Conservation (phyloP, 1,140 invertebrate genomes). For the Danaus plexippus region DNA sequence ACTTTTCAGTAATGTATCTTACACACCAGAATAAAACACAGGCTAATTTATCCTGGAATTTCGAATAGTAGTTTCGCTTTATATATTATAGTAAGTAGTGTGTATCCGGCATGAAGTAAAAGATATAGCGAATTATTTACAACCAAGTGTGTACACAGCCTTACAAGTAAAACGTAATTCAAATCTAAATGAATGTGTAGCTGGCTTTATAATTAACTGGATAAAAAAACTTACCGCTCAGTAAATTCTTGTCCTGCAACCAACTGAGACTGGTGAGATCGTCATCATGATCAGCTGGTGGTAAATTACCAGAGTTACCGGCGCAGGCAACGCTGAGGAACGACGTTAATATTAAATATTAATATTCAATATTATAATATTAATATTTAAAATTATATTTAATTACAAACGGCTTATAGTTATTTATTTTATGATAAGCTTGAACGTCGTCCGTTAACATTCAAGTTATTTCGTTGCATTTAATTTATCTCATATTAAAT, state of each 20-base stretch:
- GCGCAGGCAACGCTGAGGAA: slow-evolving; percentile 49
- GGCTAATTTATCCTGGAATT: too few species aligned
- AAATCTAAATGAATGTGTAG: too few species aligned
- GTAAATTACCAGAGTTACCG: slow-evolving; percentile 57
- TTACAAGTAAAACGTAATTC: too few species aligned
- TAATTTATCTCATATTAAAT: too few species aligned
- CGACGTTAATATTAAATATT: slow-evolving; percentile 7
- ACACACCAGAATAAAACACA: too few species aligned
- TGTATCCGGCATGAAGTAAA: too few species aligned
- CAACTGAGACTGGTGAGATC: slow-evolving; percentile 92
- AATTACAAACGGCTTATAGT: not conserved
- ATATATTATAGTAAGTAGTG: too few species aligned
- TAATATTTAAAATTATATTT: slow-evolving; percentile 4
- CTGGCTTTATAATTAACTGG: not conserved
- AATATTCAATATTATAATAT: slow-evolving; percentile 7
- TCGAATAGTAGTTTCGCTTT: too few species aligned
- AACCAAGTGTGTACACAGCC: too few species aligned
- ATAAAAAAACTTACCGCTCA: slow-evolving; percentile 77
- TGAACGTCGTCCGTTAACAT: not conserved
- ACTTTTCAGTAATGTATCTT: too few species aligned
- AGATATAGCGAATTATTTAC: too few species aligned
- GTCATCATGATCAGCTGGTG: slow-evolving; percentile 76
- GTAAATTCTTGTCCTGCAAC: slow-evolving; percentile 91
- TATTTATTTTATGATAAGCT: too few species aligned
- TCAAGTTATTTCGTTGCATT: not conserved